These are phyloP conservation scores for Agrochola lota DNA, from an alignment of 2,888 invertebrate species.

Conservation along the genomic window DNA sequence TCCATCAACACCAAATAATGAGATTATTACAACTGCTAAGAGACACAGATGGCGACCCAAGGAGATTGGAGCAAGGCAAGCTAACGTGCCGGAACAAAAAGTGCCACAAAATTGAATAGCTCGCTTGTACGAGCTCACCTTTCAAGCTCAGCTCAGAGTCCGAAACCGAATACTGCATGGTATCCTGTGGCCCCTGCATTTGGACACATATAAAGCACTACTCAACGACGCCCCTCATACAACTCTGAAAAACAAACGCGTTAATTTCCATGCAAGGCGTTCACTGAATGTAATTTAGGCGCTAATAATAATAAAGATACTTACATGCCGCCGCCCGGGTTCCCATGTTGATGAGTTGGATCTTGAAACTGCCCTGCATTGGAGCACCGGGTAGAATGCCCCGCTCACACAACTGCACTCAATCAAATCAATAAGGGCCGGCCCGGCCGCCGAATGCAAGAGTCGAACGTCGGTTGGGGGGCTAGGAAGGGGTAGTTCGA, in stretches of 20 bases:
- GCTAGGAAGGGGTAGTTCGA: slow-evolving; percentile 67
- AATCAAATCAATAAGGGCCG: slow-evolving; percentile 82
- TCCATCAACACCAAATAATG: slow-evolving; percentile 1
- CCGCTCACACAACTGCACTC: slow-evolving; percentile 58
- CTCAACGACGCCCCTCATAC: slow-evolving; percentile 81
- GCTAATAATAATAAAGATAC: slow-evolving; percentile 73
- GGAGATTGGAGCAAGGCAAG: slow-evolving; percentile 65
- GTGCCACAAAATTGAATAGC: slow-evolving; percentile 75
- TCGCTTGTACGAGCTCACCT: slow-evolving; percentile 86
- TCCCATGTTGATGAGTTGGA: slow-evolving; percentile 95
- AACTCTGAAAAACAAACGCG: slow-evolving; percentile 89
- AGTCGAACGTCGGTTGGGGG: slow-evolving; percentile 44
- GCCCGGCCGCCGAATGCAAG: slow-evolving; percentile 40
- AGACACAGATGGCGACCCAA: slow-evolving; percentile 71
- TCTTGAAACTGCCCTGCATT: slow-evolving; percentile 93
- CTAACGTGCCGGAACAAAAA: slow-evolving; percentile 73
- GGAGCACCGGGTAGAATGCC: slow-evolving; percentile 74
- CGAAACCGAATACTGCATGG: slow-evolving; percentile 82
- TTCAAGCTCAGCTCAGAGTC: slow-evolving; percentile 85
- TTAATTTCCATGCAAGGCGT: slow-evolving; percentile 86
- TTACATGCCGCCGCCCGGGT: slow-evolving; percentile 98
- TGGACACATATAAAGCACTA: slow-evolving; percentile 88
- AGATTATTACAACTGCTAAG: slow-evolving; percentile 21
- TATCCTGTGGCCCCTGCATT: slow-evolving; percentile 85
- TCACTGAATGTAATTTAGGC: slow-evolving; percentile 57